Conservation (phyloP, 2,113 vertebrate genomes). For the Azemiops feae region DNA sequence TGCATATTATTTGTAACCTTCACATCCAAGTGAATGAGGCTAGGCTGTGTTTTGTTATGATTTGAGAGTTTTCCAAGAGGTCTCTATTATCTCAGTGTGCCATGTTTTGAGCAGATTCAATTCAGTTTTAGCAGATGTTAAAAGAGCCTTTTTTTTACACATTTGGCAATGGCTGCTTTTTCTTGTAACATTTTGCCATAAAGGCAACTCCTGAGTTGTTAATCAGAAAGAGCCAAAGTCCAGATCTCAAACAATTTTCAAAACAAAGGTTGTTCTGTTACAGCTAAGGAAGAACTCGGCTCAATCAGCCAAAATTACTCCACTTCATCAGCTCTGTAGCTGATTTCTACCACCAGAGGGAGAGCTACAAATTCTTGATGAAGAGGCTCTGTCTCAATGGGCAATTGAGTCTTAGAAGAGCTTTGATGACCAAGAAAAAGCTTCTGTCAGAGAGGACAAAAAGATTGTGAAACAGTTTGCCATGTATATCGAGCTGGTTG, state of each 20-base stretch:
- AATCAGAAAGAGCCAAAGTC: not conserved
- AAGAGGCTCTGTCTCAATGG: not conserved
- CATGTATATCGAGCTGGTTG: not conserved
- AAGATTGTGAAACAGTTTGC: not conserved
- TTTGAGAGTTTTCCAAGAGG: not conserved
- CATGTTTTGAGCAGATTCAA: not conserved
- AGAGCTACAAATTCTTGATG: not conserved
- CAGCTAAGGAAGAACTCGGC: not conserved
- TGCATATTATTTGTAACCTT: not conserved
- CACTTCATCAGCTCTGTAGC: not conserved
- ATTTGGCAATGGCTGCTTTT: not conserved
- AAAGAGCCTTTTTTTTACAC: not conserved
- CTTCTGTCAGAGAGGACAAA: not conserved
- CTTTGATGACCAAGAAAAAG: not conserved
- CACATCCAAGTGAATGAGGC: not conserved
- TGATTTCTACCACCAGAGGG: not conserved
- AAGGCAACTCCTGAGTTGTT: conserved; percentile 1
- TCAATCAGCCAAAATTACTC: not conserved
- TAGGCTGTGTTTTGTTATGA: not conserved
- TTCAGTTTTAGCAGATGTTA: not conserved
- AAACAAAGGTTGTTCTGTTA: not conserved
- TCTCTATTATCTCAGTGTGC: not conserved
- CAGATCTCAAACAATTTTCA: not conserved
- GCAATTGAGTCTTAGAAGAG: not conserved
- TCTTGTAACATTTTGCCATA: not conserved